These are phyloP conservation scores for Eupristina koningsbergeri DNA, from an alignment of 1,140 invertebrate genomes.

Conservation along the genomic window DNA sequence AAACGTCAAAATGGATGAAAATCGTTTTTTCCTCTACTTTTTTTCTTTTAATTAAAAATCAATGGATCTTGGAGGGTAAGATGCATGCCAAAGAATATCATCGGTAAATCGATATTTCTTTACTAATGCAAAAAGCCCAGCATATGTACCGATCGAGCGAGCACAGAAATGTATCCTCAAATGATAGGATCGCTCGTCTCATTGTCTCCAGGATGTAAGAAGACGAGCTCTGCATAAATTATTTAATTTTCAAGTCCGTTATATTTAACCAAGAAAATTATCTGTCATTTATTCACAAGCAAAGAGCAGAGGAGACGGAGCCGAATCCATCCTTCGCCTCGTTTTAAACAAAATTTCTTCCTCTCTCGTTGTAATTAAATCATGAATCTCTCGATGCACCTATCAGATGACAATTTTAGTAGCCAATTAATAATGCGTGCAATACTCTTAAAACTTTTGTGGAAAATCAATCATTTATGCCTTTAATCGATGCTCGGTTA, in stretches of 20 bases:
- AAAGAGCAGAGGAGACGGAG: not conserved
- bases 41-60: not conserved
- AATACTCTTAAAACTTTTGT: slow-evolving; percentile 16
- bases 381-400: slow-evolving; percentile 9
- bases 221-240: slow-evolving; percentile 28
- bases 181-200: slow-evolving; percentile 10
- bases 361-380: slow-evolving; percentile 19
- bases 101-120: not conserved
- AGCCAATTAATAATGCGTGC: slow-evolving; percentile 15
- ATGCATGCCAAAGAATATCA: not conserved
- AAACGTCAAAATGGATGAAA: not conserved
- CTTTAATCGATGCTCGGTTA: slow-evolving; percentile 1
- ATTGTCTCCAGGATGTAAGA: slow-evolving; percentile 22
- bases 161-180: slow-evolving; percentile 3
- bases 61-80: not conserved
- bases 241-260: slow-evolving; percentile 28
- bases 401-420: slow-evolving; percentile 27
- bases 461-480: slow-evolving; percentile 14
- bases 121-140: not conserved
- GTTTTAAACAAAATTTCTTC: slow-evolving; percentile 20
- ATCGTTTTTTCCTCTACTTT: too few relatives aligned
- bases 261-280: slow-evolving; percentile 40
- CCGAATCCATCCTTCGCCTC: slow-evolving; percentile 4
- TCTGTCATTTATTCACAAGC: slow-evolving; percentile 36
- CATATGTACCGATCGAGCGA: not conserved